Evolutionary conservation across 2,113 vertebrate species (phyloP).

Genomic region (Cyanocitta stelleri): DNA sequence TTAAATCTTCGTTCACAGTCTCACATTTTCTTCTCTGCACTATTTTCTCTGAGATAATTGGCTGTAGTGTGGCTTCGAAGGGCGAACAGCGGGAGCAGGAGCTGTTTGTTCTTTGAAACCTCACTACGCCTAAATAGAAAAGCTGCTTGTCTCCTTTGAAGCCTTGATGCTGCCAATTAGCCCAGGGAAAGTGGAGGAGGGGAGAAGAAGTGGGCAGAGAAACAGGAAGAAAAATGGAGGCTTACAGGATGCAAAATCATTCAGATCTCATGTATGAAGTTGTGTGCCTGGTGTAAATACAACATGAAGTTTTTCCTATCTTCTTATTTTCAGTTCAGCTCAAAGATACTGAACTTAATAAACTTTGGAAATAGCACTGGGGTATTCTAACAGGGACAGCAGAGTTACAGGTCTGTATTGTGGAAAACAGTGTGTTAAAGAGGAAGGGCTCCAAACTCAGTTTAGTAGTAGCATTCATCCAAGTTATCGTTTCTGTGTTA

Average conservation of each 20-base stretch:
- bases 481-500: not conserved
- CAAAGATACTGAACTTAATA: not conserved
- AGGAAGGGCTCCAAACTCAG: not conserved
- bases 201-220: not conserved
- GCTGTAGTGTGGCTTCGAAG: not conserved
- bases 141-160: conserved; percentile 23
- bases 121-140: not conserved
- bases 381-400: not conserved
- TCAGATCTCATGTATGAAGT: not conserved
- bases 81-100: not conserved
- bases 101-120: conserved; percentile 21
- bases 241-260: not conserved
- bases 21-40: not conserved
- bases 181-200: not conserved
- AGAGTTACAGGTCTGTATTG: not conserved
- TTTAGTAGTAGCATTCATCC: not conserved
- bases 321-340: not conserved
- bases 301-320: not conserved
- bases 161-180: not conserved
- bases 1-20: not conserved
- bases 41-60: conserved; percentile 9
- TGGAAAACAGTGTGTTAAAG: not conserved
- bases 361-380: not conserved
- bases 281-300: not conserved
- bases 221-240: not conserved